Conservation (phyloP, 1,140 invertebrate species). For the Drosophila asahinai region DNA sequence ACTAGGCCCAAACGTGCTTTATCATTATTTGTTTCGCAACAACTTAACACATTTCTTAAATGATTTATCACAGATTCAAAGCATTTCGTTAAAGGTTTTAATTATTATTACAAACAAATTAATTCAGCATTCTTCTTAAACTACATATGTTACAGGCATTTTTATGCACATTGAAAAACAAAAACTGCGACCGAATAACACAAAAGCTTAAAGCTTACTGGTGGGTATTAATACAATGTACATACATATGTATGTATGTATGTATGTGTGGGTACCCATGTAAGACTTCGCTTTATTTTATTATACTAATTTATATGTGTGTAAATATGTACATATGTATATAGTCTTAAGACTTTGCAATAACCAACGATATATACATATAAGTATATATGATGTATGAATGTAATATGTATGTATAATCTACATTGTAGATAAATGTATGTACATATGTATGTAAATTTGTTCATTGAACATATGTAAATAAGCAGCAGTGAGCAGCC, state of each 20-base stretch:
- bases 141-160: not conserved
- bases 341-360: too few species aligned
- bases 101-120: not conserved
- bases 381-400: too few species aligned
- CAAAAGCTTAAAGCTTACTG: constrained; percentile 20
- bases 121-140: not conserved
- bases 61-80: constrained; percentile 6
- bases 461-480: too few species aligned
- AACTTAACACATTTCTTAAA: not conserved
- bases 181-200: constrained; percentile 9
- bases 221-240: not conserved
- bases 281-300: not conserved
- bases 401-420: too few species aligned
- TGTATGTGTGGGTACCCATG: not conserved
- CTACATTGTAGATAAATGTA: too few species aligned
- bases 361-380: too few species aligned
- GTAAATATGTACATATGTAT: too few species aligned
- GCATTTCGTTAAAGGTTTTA: not conserved
- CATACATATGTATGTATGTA: not conserved
- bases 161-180: constrained; percentile 1
- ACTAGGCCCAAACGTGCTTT: not conserved
- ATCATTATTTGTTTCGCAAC: not conserved
- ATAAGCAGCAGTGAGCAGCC: too few species aligned
- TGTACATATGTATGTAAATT: too few species aligned
- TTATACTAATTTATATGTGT: not conserved